Evolutionary conservation across 2,888 invertebrate species (phyloP), one percentile per base, ranked within the genome.

Genomic region (Pristionchus entomophagus): DNA sequence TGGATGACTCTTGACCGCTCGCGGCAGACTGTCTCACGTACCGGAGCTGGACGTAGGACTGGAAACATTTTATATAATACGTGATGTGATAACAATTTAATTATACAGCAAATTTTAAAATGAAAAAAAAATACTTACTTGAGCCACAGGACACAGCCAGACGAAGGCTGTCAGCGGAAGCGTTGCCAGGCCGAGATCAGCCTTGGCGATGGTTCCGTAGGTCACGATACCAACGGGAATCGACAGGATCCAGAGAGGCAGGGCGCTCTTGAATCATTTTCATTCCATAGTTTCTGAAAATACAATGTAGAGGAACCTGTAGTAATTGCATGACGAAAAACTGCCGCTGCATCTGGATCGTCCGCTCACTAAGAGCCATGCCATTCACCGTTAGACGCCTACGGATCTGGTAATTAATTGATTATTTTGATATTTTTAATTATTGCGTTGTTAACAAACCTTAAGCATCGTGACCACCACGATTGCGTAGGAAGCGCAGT

Each of bases 321-420:
- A 69, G 69, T 1, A 69, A 8, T 29, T 69, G 69, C 69, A 69
- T 69, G 69, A 69, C 41, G 8, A 38, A 69, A 41, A 69, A 69
- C n/a, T 69, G 69, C n/a, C 69, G 38, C 41, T 69, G 69, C 41
- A 69, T 22, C 6, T 41, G 4, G 2, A 69, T 14, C 14, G 69
- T 69, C 19, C 41, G 5, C 41, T 41, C 5, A 8, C 38, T 41
- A 3, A 69, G 69, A 6, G 69, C 69, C 2, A 41, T 8, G 6
- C 69, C 69, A 4, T 69, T 10, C 4, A 41, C 38, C 2, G 22
- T 3, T 38, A 69, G 69, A 10, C 22, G 38, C n/a, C 12, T 69
- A 22, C 69, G 19, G 2, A 69, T 41, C 41, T 32, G 22, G 5
- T 1, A 2, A n/a, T 32, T 5, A 14, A 38, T 65, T 10, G 29